Percentiles rank a stretch among this genome's conserved stretches.
phyloP scores from a whole-genome alignment of 2,113 vertebrate genomes.

The Cyprinodon brontotheroides region DNA sequence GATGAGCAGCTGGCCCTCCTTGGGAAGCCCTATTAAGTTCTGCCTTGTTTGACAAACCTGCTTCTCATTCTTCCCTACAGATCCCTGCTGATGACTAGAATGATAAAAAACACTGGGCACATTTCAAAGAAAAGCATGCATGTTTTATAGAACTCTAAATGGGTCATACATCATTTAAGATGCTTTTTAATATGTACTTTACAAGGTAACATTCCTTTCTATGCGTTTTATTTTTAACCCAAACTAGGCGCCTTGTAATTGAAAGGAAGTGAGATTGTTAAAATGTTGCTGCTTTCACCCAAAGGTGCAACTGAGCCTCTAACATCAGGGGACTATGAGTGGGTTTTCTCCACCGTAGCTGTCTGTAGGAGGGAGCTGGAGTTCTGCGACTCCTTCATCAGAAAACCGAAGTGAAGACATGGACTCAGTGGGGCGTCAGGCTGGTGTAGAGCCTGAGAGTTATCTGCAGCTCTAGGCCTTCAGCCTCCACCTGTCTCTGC shows the following conservation, averaged over 20 bases:
- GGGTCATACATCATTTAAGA: neutral
- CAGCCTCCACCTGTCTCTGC: constrained; percentile 20
- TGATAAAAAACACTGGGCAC: constrained; percentile 9
- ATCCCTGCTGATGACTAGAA: constrained; percentile 42
- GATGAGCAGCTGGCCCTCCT: constrained; percentile 29
- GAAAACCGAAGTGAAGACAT: constrained; percentile 10
- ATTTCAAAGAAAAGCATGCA: constrained; percentile 26
- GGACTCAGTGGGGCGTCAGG: constrained; percentile 15
- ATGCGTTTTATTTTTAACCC: neutral
- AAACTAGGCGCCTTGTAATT: no score
- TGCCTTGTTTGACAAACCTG: constrained; percentile 35
- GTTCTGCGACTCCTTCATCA: constrained; percentile 20
- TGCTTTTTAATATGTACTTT: neutral
- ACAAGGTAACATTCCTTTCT: neutral
- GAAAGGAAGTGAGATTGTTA: no score
- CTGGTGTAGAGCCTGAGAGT: constrained; percentile 5
- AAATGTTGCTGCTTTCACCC: neutral
- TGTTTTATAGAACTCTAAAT: neutral
- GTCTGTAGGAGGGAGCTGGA: constrained; percentile 10
- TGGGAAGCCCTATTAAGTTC: constrained; percentile 42
- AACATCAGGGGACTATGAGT: constrained; percentile 11
- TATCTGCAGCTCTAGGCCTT: constrained; percentile 34
- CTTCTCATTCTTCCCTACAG: constrained; percentile 26
- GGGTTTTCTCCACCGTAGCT: neutral
- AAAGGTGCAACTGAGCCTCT: constrained; percentile 7